Evolutionary conservation across 2,113 vertebrate genomes (phyloP), one percentile per base, ranked within the genome.

Genomic region (Elephantulus edwardii): DNA sequence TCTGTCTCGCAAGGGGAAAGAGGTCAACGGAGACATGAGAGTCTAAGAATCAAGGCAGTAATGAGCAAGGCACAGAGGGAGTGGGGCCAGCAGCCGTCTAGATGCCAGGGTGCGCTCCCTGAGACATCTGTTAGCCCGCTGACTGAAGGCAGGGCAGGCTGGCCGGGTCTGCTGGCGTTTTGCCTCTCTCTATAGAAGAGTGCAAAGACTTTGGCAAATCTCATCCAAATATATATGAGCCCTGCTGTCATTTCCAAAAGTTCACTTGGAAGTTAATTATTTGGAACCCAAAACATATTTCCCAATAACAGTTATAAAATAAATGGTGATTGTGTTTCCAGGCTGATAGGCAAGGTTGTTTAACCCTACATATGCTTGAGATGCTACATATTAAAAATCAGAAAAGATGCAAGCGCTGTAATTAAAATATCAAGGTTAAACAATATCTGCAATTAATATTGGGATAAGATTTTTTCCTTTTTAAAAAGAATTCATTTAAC

Each of bases 251-350:
- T 91, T 92, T 91, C 83, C 83, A 83, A 92, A 89, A 95, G 92
- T 95, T 95, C 94, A 93, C 94, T 88, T 80, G 79, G 75, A 94
- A 96, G 96, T 93, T 94, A 96, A 96, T 95, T 85, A 92, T 96
- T 91, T 95, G 93, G 90, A 95, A 93, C 93, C 90, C 88, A 70
- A 83, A 94, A 89, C 94, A 86, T 93, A 93, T 93, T 96, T 96
- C 56, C 90, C 94, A 77, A 50, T 90, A 96, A 86, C 52, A 42
- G 88, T 91, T 72, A 93, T 91, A 86, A 88, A 91, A 91, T 83
- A 94, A 60, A 91, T 76, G 90, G 71, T 60, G 54, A 95, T 90
- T 83, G 19, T 88, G 85, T 90, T 90, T 93, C 83, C 80, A 83
- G 72, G 30, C 88, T 86, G 38, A 90, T 42, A 72, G 12, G 48